phyloP scores from a whole-genome alignment of 2,888 invertebrate genomes.

The Cryptocephalus primarius region DNA sequence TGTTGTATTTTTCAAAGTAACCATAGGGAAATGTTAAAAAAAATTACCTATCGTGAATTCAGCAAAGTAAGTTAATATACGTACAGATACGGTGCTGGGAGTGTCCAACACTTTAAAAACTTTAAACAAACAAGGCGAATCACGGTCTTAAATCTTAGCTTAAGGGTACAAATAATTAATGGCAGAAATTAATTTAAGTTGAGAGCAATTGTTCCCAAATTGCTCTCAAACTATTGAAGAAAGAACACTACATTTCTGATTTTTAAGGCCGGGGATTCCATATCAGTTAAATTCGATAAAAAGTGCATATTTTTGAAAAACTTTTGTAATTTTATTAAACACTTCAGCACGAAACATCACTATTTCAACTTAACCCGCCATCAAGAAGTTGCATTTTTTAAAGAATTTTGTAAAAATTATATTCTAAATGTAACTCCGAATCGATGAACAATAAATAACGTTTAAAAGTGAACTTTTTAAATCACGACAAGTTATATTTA shows the following conservation, averaged over 20 bases:
- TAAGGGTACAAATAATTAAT: too few species aligned
- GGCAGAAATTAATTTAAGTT: slow-evolving; percentile 4
- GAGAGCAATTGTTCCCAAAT: slow-evolving; percentile 23
- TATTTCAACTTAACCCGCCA: neutral
- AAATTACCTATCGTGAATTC: too few species aligned
- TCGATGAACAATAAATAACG: slow-evolving; percentile 26
- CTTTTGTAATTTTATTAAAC: slow-evolving; percentile 14
- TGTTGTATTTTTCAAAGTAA: too few species aligned
- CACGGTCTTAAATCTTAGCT: too few species aligned
- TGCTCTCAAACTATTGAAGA: slow-evolving; percentile 15
- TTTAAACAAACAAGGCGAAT: too few species aligned
- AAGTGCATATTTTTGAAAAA: slow-evolving; percentile 19
- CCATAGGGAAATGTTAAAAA: too few species aligned
- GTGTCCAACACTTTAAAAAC: too few species aligned
- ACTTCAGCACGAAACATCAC: slow-evolving; percentile 14
- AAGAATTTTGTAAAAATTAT: slow-evolving; percentile 19
- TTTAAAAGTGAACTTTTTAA: slow-evolving; percentile 25
- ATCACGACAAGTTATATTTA: slow-evolving; percentile 27
- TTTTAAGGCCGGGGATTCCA: slow-evolving; percentile 14
- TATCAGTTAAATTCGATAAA: slow-evolving; percentile 16
- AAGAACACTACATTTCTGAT: neutral
- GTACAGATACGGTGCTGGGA: too few species aligned
- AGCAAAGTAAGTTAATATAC: too few species aligned
- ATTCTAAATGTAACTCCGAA: slow-evolving; percentile 23
- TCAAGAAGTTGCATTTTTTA: slow-evolving; percentile 22